Evolutionary conservation across 2,888 invertebrate genomes (phyloP).

Genomic region (Mimumesa dahlbomi): DNA sequence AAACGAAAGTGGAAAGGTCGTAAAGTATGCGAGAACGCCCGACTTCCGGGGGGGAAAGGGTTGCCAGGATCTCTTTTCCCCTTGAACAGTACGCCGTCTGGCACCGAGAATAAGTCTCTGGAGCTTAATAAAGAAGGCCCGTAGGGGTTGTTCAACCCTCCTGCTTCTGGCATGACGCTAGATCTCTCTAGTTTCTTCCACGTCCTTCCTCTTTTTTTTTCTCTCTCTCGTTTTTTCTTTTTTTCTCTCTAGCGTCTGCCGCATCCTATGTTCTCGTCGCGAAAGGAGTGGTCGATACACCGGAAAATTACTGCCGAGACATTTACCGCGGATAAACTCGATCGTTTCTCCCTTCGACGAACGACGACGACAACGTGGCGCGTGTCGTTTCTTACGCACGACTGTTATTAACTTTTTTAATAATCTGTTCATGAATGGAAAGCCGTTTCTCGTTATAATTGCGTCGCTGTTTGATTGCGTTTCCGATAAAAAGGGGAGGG

Average conservation of each 20-base stretch:
- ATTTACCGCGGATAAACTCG: too few species aligned
- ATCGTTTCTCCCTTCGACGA: too few species aligned
- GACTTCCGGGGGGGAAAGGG: conserved; percentile 51
- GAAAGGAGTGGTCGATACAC: conserved; percentile 4
- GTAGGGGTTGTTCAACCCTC: conserved; percentile 58
- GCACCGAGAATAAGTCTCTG: conserved; percentile 53
- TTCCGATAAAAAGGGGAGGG: too few species aligned
- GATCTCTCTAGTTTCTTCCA: conserved; percentile 48
- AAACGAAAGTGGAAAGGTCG: conserved; percentile 48
- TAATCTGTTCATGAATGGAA: too few species aligned
- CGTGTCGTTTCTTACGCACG: too few species aligned
- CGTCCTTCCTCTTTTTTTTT: conserved; percentile 22
- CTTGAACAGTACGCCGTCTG: conserved; percentile 53
- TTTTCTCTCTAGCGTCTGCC: conserved; percentile 6
- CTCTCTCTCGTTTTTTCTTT: conserved; percentile 28
- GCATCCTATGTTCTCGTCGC: conserved; percentile 18
- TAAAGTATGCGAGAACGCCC: conserved; percentile 45
- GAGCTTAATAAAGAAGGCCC: conserved; percentile 52
- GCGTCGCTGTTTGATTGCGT: too few species aligned
- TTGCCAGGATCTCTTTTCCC: conserved; percentile 47
- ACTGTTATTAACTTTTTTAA: too few species aligned
- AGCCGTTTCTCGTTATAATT: too few species aligned
- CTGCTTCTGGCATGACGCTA: conserved; percentile 35
- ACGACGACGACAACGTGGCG: too few species aligned
- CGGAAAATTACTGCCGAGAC: not conserved